Base-by-base conservation (phyloP, 2,888 invertebrate species). In the Polydrusus pterygomalis region DNA sequence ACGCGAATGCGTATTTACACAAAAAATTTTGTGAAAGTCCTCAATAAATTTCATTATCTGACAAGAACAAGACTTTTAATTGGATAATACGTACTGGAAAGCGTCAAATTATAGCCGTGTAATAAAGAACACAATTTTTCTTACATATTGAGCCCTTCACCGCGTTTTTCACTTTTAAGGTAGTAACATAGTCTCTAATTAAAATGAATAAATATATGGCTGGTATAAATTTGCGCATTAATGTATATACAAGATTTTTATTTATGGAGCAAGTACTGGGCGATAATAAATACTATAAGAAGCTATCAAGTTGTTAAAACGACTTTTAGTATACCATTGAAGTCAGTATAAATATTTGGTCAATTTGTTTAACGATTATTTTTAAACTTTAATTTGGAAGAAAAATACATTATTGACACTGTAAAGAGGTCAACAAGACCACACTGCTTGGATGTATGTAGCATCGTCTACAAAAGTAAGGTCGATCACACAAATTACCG, bases 21-120 rank as follows among this genome's bases (percentile, higher is more conserved):
- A 25, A 80, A 77, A 60, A 38, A 15, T 80, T 78, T 80, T 79
- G 80, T 81, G 80, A 81, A 81, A 81, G 80, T 80, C 40, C 47
- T 71, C 78, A 79, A 80, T 80, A 79, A 80, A 79, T 79, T 78
- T 80, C 77, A 79, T 78, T 78, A 78, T 80, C 79, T 77, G 78
- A 70, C 54, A 70, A 68, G 75, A 77, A 77, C 78, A 63, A 60
- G 73, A 56, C 74, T 74, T 78, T 79, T 80, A 80, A 80, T 80
- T 80, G 79, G 80, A 80, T 75, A 73, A 73, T 73, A 47, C 30
- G 49, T 17, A 67, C 67, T 62, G 49, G 73, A 73, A 73, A 73
- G 67, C 67, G 62, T 68, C 62, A 62, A 73, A 62, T 73, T 73
- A 73, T 58, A 72, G 56, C 60, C 34, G 65, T 18, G 38, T 49